A percentile compares a stretch with the other conserved stretches of the same genome.
phyloP scores from a whole-genome alignment of 2,888 invertebrate genomes.

The Hirtodrosophila cameraria region DNA sequence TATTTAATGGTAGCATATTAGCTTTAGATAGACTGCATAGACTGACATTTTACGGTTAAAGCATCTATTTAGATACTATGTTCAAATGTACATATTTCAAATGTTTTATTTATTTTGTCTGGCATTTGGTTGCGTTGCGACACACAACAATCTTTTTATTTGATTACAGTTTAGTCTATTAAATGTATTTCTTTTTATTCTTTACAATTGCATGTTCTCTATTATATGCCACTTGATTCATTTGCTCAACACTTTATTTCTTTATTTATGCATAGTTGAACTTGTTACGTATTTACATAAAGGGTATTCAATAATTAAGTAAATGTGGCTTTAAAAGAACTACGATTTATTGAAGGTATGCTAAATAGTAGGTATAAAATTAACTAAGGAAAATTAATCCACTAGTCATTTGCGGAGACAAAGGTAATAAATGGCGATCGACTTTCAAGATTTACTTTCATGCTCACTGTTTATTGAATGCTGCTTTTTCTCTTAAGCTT shows the following conservation, averaged over 20 bases:
- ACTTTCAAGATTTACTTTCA: too few relatives aligned
- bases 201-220: not conserved
- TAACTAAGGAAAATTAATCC: too few relatives aligned
- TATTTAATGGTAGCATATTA: slow-evolving; percentile 33
- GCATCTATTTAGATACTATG: slow-evolving; percentile 11
- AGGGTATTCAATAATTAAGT: too few relatives aligned
- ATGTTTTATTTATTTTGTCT: slow-evolving; percentile 37
- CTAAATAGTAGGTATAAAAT: too few relatives aligned
- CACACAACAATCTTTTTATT: not conserved
- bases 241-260: too few relatives aligned
- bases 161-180: not conserved
- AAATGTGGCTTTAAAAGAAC: too few relatives aligned
- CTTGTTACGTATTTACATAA: too few relatives aligned
- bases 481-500: too few relatives aligned
- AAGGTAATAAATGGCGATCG: too few relatives aligned
- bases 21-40: slow-evolving; percentile 14
- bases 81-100: slow-evolving; percentile 17
- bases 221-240: not conserved
- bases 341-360: too few relatives aligned
- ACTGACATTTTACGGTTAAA: slow-evolving; percentile 1
- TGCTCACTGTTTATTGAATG: too few relatives aligned
- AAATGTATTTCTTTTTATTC: not conserved
- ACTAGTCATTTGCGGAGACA: too few relatives aligned
- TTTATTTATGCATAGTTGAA: not conserved
- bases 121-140: slow-evolving; percentile 12